Conservation (phyloP, 2,888 invertebrate genomes). For the Drosophila affinis region DNA sequence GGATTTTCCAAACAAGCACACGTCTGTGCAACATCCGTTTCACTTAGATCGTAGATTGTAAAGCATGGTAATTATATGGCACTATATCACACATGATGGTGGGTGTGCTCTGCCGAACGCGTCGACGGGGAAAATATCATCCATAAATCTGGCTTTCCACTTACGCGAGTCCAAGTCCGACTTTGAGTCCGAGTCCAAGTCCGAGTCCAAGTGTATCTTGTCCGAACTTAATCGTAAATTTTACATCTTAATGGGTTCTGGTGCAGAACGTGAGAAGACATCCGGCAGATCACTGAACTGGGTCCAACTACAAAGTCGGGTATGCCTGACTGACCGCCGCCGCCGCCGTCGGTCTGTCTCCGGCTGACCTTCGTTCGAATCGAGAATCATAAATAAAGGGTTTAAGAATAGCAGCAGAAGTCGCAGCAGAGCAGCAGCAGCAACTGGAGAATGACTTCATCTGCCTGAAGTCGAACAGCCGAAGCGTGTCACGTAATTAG, state of each 20-base stretch:
- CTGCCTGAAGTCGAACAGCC: conserved; percentile 57
- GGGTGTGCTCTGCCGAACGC: conserved; percentile 29
- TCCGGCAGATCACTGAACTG: conserved; percentile 67
- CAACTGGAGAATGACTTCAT: conserved; percentile 63
- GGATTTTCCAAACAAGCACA: conserved; percentile 25
- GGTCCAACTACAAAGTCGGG: conserved; percentile 25
- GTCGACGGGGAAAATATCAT: conserved; percentile 44
- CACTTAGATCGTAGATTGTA: conserved; percentile 17
- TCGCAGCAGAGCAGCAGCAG: not conserved
- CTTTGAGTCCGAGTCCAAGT: not conserved
- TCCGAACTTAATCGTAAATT: conserved; percentile 62
- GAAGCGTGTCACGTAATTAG: conserved; percentile 76
- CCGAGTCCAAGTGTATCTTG: not conserved
- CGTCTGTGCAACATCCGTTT: not conserved
- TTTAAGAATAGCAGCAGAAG: conserved; percentile 34
- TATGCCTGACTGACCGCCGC: not conserved
- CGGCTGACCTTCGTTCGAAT: conserved; percentile 52
- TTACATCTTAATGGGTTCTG: conserved; percentile 72
- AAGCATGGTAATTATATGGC: not conserved
- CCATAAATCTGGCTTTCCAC: conserved; percentile 61
- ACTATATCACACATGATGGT: conserved; percentile 20
- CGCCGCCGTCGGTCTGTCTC: not conserved
- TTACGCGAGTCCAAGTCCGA: conserved; percentile 1
- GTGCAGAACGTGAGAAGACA: conserved; percentile 49
- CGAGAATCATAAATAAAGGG: conserved; percentile 65